Percentiles rank a stretch among this genome's conserved stretches.
These are phyloP conservation scores for Eidolon dupreanum DNA, from an alignment of 2,797 vertebrate species.

Conservation along the genomic window DNA sequence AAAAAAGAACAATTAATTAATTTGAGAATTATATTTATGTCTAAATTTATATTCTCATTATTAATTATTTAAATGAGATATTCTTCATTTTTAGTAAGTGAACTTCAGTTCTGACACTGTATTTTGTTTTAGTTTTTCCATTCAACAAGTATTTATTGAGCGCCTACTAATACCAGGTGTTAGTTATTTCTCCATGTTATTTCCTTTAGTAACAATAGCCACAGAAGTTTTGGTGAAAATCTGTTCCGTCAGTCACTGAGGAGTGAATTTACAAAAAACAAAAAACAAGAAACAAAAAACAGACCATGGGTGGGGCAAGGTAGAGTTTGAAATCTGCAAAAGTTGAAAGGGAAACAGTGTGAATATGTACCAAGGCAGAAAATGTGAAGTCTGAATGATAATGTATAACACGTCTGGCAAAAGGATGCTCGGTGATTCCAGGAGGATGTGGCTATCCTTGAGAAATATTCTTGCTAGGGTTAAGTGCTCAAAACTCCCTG, in stretches of 20 bases:
- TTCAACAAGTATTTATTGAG: not conserved
- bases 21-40: not conserved
- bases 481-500: not conserved
- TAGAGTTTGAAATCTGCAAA: not conserved
- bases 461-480: not conserved
- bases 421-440: not conserved
- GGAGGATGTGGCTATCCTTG: not conserved
- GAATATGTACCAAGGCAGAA: not conserved
- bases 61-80: slow-evolving; percentile 10
- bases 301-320: not conserved
- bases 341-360: not conserved
- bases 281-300: too few relatives aligned
- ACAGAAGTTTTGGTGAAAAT: slow-evolving; percentile 10
- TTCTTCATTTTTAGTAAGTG: not conserved
- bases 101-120: not conserved
- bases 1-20: not conserved
- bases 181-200: not conserved
- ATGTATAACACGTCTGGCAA: not conserved
- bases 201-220: not conserved
- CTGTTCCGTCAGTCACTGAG: not conserved
- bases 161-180: not conserved
- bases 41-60: not conserved
- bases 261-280: not conserved
- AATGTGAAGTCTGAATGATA: not conserved
- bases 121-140: not conserved